Evolutionary conservation across 2,113 vertebrate genomes (phyloP).

Genomic region (Ailuropoda melanoleuca): DNA sequence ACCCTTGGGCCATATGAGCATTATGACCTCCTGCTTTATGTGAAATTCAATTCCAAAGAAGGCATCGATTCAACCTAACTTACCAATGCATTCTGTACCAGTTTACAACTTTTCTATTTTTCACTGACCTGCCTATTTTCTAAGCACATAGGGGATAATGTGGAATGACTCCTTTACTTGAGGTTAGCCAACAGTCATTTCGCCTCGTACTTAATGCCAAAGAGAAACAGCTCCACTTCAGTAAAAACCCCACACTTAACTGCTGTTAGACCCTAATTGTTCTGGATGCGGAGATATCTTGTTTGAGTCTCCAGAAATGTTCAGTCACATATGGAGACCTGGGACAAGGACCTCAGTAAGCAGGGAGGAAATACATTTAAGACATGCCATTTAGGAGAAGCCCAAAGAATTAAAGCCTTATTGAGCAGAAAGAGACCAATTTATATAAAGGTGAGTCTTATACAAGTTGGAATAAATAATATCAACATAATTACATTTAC

Average conservation of each 20-base stretch:
- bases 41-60: neutral
- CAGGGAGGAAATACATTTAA: neutral
- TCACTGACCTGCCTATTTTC: constrained; percentile 1
- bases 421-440: neutral
- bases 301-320: neutral
- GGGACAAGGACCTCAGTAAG: neutral
- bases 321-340: neutral
- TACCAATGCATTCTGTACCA: neutral
- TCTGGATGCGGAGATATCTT: neutral
- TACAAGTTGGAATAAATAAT: neutral
- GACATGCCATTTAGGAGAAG: neutral
- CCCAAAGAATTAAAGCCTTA: neutral
- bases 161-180: constrained; percentile 40
- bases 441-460: neutral
- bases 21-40: neutral
- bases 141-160: constrained; percentile 36
- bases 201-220: constrained; percentile 11
- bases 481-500: neutral
- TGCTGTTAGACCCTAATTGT: constrained; percentile 20
- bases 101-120: constrained; percentile 28
- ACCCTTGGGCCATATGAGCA: neutral
- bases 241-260: constrained; percentile 54
- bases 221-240: constrained; percentile 30
- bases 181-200: constrained; percentile 50
- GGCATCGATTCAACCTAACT: neutral